Evolutionary conservation across 2,113 vertebrate species (phyloP), one percentile per base, ranked within the genome.

Genomic region (Lethenteron reissneri): DNA sequence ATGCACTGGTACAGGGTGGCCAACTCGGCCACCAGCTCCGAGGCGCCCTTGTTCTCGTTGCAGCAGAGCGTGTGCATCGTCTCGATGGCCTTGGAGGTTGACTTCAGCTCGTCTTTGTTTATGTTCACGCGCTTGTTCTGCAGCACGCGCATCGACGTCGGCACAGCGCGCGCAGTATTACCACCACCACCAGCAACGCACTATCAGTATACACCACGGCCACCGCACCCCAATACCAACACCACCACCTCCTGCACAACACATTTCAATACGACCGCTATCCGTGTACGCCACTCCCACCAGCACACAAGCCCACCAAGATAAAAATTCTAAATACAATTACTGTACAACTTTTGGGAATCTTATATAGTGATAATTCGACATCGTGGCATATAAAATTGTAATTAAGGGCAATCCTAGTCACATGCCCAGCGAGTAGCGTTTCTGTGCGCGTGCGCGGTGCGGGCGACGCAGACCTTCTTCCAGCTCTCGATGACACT

Each of bases 401-500:
- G 41, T 41, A 41, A 41, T 41, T 41, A 41, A 41, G 41, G 41
- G 6, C 41, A 41, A 41, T 41, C 41, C 41, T 41, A 41, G 6
- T 41, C 41, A 41, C 41, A 41, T 41, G 41, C 41, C 41, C 41
- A 41, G 41, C 1, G 41, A 41, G 41, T 41, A 41, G 41, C 5
- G 41, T 41, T 5, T 41, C 41, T 41, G 41, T 41, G 41, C 41
- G 41, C 6, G 41, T 41, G 6, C 6, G 41, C 6, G 41, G 41
- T 41, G 41, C 41, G 41, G 41, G 41, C 41, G 41, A 41, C 41
- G 5, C 41, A 76, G 78, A 97, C 92, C 90, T 99, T 97, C 74
- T 96, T 97, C 92, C 92, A 97, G 3, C 88, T 90, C 78, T 99
- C 94, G 3, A 99, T 91, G 72, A 99, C 94, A 1, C 94, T 95